These are phyloP conservation scores for Xiphydria camelus DNA, from an alignment of 2,888 invertebrate genomes.

Conservation along the genomic window DNA sequence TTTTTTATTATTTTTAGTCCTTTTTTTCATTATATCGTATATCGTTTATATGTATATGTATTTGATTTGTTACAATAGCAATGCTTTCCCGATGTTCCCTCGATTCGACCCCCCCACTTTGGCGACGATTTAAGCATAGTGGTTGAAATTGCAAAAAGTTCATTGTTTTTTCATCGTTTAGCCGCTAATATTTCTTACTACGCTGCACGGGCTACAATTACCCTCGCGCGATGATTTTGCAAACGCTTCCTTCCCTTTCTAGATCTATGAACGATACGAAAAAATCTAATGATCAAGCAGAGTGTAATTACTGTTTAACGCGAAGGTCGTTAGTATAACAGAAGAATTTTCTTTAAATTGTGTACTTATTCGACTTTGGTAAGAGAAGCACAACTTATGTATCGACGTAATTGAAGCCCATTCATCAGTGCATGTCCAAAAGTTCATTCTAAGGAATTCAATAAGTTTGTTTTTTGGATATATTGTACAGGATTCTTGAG, in stretches of 20 bases:
- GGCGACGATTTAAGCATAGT: no score
- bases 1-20: constrained; percentile 21
- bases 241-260: neutral
- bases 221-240: neutral
- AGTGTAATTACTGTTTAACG: no score
- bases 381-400: constrained; percentile 20
- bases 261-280: constrained; percentile 2
- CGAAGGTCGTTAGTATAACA: constrained; percentile 23
- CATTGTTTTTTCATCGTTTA: neutral
- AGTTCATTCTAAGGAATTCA: no score
- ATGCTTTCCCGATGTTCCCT: no score
- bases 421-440: no score
- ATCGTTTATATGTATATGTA: constrained; percentile 25
- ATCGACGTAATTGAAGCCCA: no score
- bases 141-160: no score
- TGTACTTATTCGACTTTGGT: constrained; percentile 29
- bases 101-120: no score
- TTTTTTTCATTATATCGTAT: constrained; percentile 21
- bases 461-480: no score
- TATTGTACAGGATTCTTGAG: no score
- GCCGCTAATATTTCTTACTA: neutral
- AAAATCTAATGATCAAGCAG: constrained; percentile 10
- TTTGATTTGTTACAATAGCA: constrained; percentile 31
- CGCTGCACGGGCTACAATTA: neutral
- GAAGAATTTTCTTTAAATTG: constrained; percentile 21